Evolutionary conservation across 2,797 vertebrate genomes (phyloP).

Genomic region (Girardinus metallicus): DNA sequence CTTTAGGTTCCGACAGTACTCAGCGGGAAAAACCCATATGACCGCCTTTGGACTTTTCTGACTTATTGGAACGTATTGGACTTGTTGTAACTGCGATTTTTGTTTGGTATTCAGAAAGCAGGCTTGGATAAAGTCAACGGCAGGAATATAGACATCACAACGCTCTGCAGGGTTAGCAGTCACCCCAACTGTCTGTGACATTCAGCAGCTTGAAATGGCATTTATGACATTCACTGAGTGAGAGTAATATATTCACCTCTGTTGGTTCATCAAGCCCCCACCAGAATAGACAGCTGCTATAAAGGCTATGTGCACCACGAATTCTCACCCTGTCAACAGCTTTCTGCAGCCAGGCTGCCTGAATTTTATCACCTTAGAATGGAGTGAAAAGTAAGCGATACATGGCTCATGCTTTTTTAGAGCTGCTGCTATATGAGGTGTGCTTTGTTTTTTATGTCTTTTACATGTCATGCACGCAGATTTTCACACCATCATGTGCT

Average conservation of each 20-base stretch:
- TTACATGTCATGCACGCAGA: constrained; percentile 20
- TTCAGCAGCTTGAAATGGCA: constrained; percentile 71
- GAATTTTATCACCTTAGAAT: constrained; percentile 54
- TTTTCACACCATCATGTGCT: constrained; percentile 45
- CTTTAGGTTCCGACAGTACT: constrained; percentile 18
- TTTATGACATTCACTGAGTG: constrained; percentile 73
- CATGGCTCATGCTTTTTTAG: constrained; percentile 50
- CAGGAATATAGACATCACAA: constrained; percentile 54
- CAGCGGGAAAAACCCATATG: constrained; percentile 4
- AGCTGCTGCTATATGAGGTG: constrained; percentile 12
- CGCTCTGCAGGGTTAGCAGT: constrained; percentile 49
- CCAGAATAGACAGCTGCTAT: constrained; percentile 61
- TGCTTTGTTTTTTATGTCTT: constrained; percentile 25
- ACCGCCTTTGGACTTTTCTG: constrained; percentile 2
- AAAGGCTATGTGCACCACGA: constrained; percentile 52
- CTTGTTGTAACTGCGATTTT: constrained; percentile 30
- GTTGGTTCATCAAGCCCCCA: constrained; percentile 62
- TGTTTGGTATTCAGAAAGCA: constrained; percentile 40
- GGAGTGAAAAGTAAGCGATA: constrained; percentile 38
- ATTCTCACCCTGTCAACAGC: constrained; percentile 63
- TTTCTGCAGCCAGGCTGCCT: constrained; percentile 39
- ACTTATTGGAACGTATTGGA: constrained; percentile 40
- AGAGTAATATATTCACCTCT: constrained; percentile 70
- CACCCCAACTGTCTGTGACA: constrained; percentile 67
- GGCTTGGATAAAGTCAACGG: constrained; percentile 35